Conservation (phyloP, 1,140 invertebrate genomes). For the Saccostrea echinata region DNA sequence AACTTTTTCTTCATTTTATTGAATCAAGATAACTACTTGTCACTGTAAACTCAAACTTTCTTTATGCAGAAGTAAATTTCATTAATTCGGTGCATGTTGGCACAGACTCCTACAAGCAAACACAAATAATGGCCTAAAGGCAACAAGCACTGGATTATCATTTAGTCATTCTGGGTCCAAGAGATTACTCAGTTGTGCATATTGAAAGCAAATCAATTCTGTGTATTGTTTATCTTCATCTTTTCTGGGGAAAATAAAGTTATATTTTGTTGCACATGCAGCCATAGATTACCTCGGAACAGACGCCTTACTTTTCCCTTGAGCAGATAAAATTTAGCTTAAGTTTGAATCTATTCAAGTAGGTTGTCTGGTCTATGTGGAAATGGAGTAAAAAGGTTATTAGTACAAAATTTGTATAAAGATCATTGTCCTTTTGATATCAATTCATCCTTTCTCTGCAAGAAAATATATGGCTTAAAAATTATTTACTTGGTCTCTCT, state of each 20-base stretch:
- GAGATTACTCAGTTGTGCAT: not conserved
- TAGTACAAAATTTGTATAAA: conserved; percentile 5
- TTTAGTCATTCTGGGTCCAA: not conserved
- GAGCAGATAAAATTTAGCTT: not conserved
- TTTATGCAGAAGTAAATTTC: no score
- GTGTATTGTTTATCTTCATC: not conserved
- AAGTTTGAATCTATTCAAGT: not conserved
- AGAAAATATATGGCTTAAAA: not conserved
- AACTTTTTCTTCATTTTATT: no score
- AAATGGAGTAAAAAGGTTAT: not conserved
- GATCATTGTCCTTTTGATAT: not conserved
- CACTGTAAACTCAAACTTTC: no score
- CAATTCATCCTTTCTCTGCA: not conserved
- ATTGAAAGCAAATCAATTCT: conserved; percentile 4
- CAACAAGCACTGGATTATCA: not conserved
- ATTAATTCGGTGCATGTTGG: no score
- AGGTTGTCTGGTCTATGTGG: not conserved
- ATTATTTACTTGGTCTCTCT: not conserved
- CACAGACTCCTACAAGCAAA: no score
- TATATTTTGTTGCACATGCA: not conserved
- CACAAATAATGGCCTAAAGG: no score
- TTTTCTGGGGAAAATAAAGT: conserved; percentile 17
- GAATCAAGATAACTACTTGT: no score
- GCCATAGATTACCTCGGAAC: not conserved
- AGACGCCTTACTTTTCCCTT: not conserved